Percentiles rank a stretch among this genome's conserved stretches.
Evolutionary conservation across 1,140 invertebrate species (phyloP).

Genomic region (Plutomurus gul): DNA sequence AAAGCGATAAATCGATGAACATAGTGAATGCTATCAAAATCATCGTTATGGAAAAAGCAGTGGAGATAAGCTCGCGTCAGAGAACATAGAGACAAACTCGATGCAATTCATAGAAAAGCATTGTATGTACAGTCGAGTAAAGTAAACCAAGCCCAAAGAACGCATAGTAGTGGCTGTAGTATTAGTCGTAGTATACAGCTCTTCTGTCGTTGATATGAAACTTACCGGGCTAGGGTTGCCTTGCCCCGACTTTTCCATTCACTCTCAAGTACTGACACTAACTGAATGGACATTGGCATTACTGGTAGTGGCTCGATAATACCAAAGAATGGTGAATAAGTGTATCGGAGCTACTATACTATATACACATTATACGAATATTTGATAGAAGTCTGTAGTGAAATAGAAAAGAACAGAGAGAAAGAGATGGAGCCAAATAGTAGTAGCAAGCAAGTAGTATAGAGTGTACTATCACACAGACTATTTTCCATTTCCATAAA

Average conservation of each 20-base stretch:
- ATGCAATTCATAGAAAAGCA: not conserved
- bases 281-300: conserved; percentile 21
- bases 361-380: conserved; percentile 6
- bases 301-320: not conserved
- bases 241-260: conserved; percentile 13
- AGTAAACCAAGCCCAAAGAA: conserved; percentile 24
- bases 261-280: not conserved
- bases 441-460: not conserved
- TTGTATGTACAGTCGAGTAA: not conserved
- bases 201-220: conserved; percentile 8
- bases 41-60: conserved; percentile 43
- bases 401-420: no score
- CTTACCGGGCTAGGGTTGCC: not conserved
- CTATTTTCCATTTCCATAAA: conserved; percentile 30
- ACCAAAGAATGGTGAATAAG: conserved; percentile 2
- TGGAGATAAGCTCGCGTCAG: conserved; percentile 41
- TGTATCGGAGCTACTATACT: no score
- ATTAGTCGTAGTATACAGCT: no score
- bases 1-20: conserved; percentile 48
- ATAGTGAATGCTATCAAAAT: conserved; percentile 41
- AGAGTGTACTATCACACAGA: not conserved
- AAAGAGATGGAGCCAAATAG: no score
- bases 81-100: not conserved
- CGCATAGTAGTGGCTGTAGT: no score
- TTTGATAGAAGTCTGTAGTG: no score